Base-by-base conservation (phyloP, 2,888 invertebrate species). In the Ceraclea dissimilis region DNA sequence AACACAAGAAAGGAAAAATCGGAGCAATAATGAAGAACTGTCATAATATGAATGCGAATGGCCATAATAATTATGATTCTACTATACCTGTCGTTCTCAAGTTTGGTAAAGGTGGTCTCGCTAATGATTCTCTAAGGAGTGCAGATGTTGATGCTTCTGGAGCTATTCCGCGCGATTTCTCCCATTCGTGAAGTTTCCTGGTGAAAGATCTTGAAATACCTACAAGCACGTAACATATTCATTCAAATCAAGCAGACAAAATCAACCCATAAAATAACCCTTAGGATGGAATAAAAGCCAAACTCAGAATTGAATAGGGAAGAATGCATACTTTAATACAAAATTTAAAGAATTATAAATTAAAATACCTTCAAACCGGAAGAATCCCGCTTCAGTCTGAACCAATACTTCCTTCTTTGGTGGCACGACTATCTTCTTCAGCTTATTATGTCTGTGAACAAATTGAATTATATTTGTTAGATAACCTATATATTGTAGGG, bases 171-270 rank as follows among this genome's bases (percentile, higher is more conserved):
- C 85, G 78, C n/a, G 90, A 87, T 66, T 90, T 90, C 68, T 91
- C 90, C 93, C 93, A 94, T 69, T 93, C 93, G 69, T 92, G 92
- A 0, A 94, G 78, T 66, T 91, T 92, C 21, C 88, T 84, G 0
- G 93, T 92, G 70, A 94, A 94, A 63, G 92, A 92, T 47, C 90
- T 81, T 0, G 92, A 92, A 63, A 93, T 91, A 10, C 83, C 78
- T 78, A 18, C 10, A 58, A 58, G 11, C 6, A 31, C 31, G n/a
- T n/a, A n/a, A n/a, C n/a, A n/a, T n/a, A n/a, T n/a, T n/a, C n/a
- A n/a, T n/a, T n/a, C n/a, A n/a, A n/a, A n/a, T n/a, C n/a, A n/a
- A 31, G 31, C 31, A 31, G 11, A 31, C 6, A 20, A 50, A 2
- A 43, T 10, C 33, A 34, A 21, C 20, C 43, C 20, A 51, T 16